phyloP scores from a whole-genome alignment of 2,888 invertebrate species.

The Apamea anceps region DNA sequence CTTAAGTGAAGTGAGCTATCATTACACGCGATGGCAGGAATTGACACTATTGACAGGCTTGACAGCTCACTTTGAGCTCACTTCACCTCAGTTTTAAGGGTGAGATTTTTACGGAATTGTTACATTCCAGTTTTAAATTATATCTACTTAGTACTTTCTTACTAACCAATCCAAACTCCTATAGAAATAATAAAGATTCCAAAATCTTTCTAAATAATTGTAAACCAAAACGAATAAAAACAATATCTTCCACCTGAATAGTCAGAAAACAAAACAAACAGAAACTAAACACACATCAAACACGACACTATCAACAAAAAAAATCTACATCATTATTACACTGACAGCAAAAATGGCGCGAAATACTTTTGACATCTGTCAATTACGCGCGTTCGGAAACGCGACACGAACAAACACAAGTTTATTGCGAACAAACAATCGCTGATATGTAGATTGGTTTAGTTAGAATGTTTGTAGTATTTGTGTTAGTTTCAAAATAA shows the following conservation, averaged over 20 bases:
- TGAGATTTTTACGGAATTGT: not conserved
- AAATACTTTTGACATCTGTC: slow-evolving; percentile 88
- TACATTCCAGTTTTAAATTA: not conserved
- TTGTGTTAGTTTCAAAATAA: slow-evolving; percentile 62
- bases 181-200: not conserved
- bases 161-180: not conserved
- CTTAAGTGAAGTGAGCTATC: not conserved
- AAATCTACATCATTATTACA: slow-evolving; percentile 81
- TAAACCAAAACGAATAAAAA: not conserved
- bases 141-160: not conserved
- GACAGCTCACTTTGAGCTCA: not conserved
- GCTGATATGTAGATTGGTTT: slow-evolving; percentile 62
- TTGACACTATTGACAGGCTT: no score
- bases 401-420: slow-evolving; percentile 63
- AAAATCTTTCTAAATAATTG: not conserved
- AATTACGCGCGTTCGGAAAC: slow-evolving; percentile 81
- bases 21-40: not conserved
- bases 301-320: slow-evolving; percentile 80
- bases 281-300: slow-evolving; percentile 69
- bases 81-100: not conserved
- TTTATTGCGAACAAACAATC: slow-evolving; percentile 64
- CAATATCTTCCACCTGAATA: slow-evolving; percentile 1
- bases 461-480: slow-evolving; percentile 53
- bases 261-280: slow-evolving; percentile 50
- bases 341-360: slow-evolving; percentile 82